phyloP scores from a whole-genome alignment of 2,888 invertebrate species.

The Cosmia pyralina region DNA sequence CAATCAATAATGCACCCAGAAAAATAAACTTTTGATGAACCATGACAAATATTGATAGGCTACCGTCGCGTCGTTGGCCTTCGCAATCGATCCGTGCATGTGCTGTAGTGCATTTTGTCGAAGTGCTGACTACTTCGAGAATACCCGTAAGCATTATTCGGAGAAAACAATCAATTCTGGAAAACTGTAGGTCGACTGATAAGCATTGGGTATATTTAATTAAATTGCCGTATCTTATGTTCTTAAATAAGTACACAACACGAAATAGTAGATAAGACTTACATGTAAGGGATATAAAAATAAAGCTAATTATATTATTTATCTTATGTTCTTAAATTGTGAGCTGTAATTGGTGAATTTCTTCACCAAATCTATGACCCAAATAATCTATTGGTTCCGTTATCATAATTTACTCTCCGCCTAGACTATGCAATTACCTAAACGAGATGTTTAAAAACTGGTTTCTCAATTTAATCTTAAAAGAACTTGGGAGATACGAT shows the following conservation, averaged over 20 bases:
- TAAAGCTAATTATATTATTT: too few species aligned
- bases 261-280: too few species aligned
- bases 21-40: slow-evolving; percentile 11
- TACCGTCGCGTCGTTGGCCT: slow-evolving; percentile 12
- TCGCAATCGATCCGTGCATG: slow-evolving; percentile 35
- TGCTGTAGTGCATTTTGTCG: slow-evolving; percentile 24
- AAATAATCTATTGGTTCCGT: slow-evolving; percentile 24
- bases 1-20: slow-evolving; percentile 33
- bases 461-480: slow-evolving; percentile 40
- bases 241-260: too few species aligned
- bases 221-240: neutral
- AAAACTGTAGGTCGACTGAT: neutral
- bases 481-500: slow-evolving; percentile 27
- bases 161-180: slow-evolving; percentile 15
- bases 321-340: neutral
- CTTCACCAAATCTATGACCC: slow-evolving; percentile 22
- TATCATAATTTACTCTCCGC: slow-evolving; percentile 21
- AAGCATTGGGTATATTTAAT: neutral
- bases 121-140: slow-evolving; percentile 11
- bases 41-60: slow-evolving; percentile 15
- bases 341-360: neutral
- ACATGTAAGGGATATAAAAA: too few species aligned
- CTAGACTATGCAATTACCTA: slow-evolving; percentile 29
- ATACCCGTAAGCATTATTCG: slow-evolving; percentile 5
- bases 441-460: slow-evolving; percentile 41